Evolutionary conservation across 2,113 vertebrate genomes (phyloP), one percentile per base, ranked within the genome.

Genomic region (Coregonus clupeaformis): DNA sequence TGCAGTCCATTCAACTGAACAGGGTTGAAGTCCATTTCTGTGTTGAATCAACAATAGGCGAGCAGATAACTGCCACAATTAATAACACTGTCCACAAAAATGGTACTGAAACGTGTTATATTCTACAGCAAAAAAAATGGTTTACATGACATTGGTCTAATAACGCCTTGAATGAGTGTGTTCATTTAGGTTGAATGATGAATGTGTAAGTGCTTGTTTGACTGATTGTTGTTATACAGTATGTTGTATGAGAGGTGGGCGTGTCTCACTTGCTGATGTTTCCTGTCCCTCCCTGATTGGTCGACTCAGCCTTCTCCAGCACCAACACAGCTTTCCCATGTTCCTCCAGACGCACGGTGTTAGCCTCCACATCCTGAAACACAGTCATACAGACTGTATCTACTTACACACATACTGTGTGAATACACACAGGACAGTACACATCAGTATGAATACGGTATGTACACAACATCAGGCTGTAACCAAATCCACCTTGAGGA

Each of bases 291-390:
- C 94, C 85, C 49, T 90, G 93, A 27, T 85, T 81, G 2, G 84
- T 49, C 3, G 88, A 83, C 0, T 87, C 67, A 2, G 89, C 93
- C 86, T 94, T 96, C 89, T 99, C 97, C 81, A 99, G 84, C 68
- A 98, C 94, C 36, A 99, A 85, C 24, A 98, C 97, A 22, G 96
- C 94, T 83, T 94, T 96, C 1, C 96, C 96, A 0, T 99, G 97
- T 72, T 99, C 97, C 76, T 98, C 95, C 71, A 99, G 93, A 13
- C 96, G 90, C 86, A 99, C 93, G 0, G 96, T 99, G 78, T 98
- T 99, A 0, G 97, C 97, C 78, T 99, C 97, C 62, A 98, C 95
- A 1, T 98, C 97, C 97, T 99, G 57, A 18, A 64, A 68, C 36
- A 62, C 32, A 29, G 4, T 47, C 36, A 47, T 16, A 20, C 70